Evolutionary conservation across 2,113 vertebrate genomes (phyloP), one percentile per base, ranked within the genome.

Genomic region (Barnardius zonarius): DNA sequence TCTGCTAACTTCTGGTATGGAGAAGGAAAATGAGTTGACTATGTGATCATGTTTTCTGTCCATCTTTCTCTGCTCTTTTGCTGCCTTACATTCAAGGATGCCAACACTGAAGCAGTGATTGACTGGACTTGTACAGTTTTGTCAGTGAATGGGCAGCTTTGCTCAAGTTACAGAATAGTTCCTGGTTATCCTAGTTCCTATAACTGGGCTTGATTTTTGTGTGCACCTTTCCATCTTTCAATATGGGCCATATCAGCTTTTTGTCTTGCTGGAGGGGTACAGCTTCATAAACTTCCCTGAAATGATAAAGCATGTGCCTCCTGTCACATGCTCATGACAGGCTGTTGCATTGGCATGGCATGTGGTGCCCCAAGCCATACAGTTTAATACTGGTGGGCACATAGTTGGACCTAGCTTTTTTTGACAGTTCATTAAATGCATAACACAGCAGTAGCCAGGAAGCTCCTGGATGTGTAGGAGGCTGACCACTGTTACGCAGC

Each of bases 381-480:
- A 20, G 48, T 33, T 63, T 54, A 46, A 57, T 59, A 11, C 28
- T 43, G 74, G 35, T 8, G 20, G 76, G 83, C 64, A 68, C 14
- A 10, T 52, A 43, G 66, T 17, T 31, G 76, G 70, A 30, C 37
- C 28, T 49, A 31, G 39, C 35, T 52, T 24, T 0, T 0, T 61
- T 25, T 55, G 76, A 61, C 69, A 81, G 91, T 67, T 93, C 57
- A 22, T 74, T 15, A 18, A 54, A 77, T 37, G 37, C 39, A 3
- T 49, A 63, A 48, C 3, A 16, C 68, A 31, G 46, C 3, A 0
- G 80, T 44, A 84, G 80, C 52, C 83, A 68, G 93, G 94, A 79
- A 79, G 81, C 93, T 86, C 74, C 3, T 6, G 55, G 17, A 73
- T 28, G 64, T 1, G 55, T 72, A 51, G 96, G 94, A 95, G 92